Evolutionary conservation across 2,888 invertebrate genomes (phyloP).

Genomic region (Timandra comae): DNA sequence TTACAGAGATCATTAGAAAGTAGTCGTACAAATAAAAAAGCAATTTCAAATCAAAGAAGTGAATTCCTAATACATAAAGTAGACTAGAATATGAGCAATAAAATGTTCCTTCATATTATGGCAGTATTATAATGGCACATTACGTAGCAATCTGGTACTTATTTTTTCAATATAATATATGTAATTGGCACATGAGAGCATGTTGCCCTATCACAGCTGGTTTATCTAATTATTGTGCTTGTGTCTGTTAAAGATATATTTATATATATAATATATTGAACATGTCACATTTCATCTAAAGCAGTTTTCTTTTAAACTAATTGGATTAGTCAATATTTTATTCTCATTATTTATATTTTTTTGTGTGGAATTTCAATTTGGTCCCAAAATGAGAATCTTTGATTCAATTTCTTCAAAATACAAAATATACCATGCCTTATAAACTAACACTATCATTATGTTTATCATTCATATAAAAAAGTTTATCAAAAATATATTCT

Average conservation of each 20-base stretch:
- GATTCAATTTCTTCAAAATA: slow-evolving; percentile 10
- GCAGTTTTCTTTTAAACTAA: slow-evolving; percentile 8
- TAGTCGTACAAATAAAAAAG: slow-evolving; percentile 9
- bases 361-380: slow-evolving; percentile 23
- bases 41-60: slow-evolving; percentile 2
- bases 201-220: slow-evolving; percentile 55
- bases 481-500: slow-evolving; percentile 26
- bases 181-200: slow-evolving; percentile 53
- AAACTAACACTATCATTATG: slow-evolving; percentile 1
- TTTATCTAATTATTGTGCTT: slow-evolving; percentile 51
- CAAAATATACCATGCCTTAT: slow-evolving; percentile 20
- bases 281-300: slow-evolving; percentile 4
- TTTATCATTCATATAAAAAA: slow-evolving; percentile 10
- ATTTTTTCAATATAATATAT: slow-evolving; percentile 21
- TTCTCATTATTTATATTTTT: slow-evolving; percentile 2
- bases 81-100: slow-evolving; percentile 76
- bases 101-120: slow-evolving; percentile 59
- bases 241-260: slow-evolving; percentile 26
- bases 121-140: slow-evolving; percentile 61
- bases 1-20: slow-evolving; percentile 41
- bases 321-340: slow-evolving; percentile 3
- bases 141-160: slow-evolving; percentile 24
- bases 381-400: slow-evolving; percentile 31
- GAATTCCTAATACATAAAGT: slow-evolving; percentile 39
- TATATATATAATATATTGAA: no score